These are phyloP conservation scores for Chamaetylas fuelleborni DNA, from an alignment of 2,113 vertebrate genomes.

Conservation along the genomic window DNA sequence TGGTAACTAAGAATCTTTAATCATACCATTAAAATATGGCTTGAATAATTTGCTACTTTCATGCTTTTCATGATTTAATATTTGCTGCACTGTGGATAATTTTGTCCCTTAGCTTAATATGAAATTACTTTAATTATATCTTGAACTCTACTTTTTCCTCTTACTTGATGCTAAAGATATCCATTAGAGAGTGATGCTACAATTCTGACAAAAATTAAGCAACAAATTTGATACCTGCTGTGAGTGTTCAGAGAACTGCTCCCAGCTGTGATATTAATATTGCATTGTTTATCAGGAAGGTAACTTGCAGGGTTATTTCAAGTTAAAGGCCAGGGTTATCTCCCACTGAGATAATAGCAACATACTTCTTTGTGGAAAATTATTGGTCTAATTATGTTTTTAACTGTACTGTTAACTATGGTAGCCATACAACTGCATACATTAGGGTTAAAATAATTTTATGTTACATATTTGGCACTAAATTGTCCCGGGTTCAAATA, in stretches of 20 bases:
- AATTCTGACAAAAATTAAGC: slow-evolving; percentile 54
- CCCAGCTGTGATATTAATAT: slow-evolving; percentile 76
- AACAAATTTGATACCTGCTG: slow-evolving; percentile 67
- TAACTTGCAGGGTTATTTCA: slow-evolving; percentile 64
- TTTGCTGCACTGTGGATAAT: not conserved
- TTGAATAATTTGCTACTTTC: not conserved
- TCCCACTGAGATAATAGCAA: slow-evolving; percentile 49
- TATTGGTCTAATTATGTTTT: slow-evolving; percentile 63
- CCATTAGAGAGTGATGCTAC: slow-evolving; percentile 37
- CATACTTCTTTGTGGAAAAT: slow-evolving; percentile 36
- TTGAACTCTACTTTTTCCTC: slow-evolving; percentile 7
- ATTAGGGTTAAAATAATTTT: not conserved
- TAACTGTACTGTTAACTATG: not conserved
- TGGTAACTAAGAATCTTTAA: not conserved
- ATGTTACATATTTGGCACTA: not conserved
- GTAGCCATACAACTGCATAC: not conserved
- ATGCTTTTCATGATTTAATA: not conserved
- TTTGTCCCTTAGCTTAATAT: slow-evolving; percentile 18
- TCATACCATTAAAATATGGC: not conserved
- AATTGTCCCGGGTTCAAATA: not conserved
- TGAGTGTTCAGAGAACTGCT: slow-evolving; percentile 52
- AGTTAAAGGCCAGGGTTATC: slow-evolving; percentile 70
- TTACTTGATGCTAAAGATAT: slow-evolving; percentile 38
- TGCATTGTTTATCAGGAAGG: slow-evolving; percentile 74
- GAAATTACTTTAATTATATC: slow-evolving; percentile 39